Base-by-base conservation (phyloP, 2,797 vertebrate species). In the Loriculus beryllinus region DNA sequence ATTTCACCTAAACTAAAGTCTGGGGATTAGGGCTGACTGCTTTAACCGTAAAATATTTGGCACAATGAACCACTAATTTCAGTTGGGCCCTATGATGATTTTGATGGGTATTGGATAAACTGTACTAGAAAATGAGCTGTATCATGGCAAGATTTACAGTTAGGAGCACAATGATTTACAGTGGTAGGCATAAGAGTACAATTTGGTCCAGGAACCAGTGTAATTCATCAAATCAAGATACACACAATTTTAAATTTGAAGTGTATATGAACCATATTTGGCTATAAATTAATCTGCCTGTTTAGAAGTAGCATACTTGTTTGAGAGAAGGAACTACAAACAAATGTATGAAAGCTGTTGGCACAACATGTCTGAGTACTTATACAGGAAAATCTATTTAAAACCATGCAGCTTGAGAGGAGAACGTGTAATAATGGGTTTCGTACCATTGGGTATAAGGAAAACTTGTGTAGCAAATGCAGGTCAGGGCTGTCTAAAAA, bases 41-140 rank as follows among this genome's bases (percentile, higher is more conserved):
- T 80, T 64, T 17, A 26, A 56, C 45, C 64, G 17, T 51, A 19
- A 48, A 67, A 23, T 28, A 12, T 4, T 4, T 23, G 26, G 7
- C 19, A 21, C 25, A 22, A 28, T 14, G 56, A 69, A 14, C 25
- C 22, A 25, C 25, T 45, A 14, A 48, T 77, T 77, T 69, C 4
- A 5, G 2, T 59, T 65, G 13, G 33, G 25, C 19, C 4, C 28
- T 39, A 3, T 1, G 0, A 22, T 18, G 52, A 26, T 31, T 43
- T 70, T 22, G 13, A 23, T n/a, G 81, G 43, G 4, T 68, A 9
- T 3, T 45, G 39, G 28, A 26, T 62, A 67, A 12, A 25, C 11
- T 67, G 9, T 23, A 5, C 6, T n/a, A 35, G 26, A 29, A 59
- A 29, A 37, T 33, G 48, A 79, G 29, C 33, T 48, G 42, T 71